Base-by-base conservation (phyloP, 2,113 vertebrate species). In the Pseudolaguvia tuberculata region DNA sequence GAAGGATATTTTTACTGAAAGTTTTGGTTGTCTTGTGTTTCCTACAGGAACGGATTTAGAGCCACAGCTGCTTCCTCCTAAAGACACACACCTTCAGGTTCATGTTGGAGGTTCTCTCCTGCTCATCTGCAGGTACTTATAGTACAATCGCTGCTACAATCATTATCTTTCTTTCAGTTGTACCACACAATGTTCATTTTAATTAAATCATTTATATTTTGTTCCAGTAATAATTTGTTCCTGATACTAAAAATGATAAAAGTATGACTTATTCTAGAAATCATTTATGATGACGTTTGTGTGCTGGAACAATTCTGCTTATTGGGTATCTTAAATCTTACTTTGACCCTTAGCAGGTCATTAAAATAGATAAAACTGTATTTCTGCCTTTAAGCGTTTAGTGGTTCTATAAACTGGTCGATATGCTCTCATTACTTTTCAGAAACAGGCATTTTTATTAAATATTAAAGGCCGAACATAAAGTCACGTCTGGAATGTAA, bases 91-190 rank as follows among this genome's bases (percentile, higher is more conserved):
- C 27, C 2, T 87, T 77, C 73, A 72, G 62, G n/a, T n/a, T n/a
- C 79, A 82, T 11, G 79, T 70, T 55, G 79, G 80, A 20, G 72
- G 50, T 7, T 45, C 20, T 1, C 81, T 92, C 66, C 80, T 0
- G 18, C 86, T 92, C 76, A 82, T 11, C 31, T 92, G 91, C 88
- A 88, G 86, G 91, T 91, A 89, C 25, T 82, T 45, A 21, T 23
- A 42, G 13, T 75, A n/a, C 59, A 27, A 68, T 12, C 31, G 35
- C 14, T 45, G 14, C n/a, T 72, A 47, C 17, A 23, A 47, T 25
- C 45, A 13, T 2, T 23, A 13, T 29, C 10, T 4, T n/a, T 27
- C 25, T 31, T 10, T 27, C 17, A 59, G 31, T 39, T 21, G 21
- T n/a, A 71, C 27, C 45, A 76, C 58, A 71, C 25, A 78, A 72